These are phyloP conservation scores for Hypsibius dujardini DNA, from an alignment of 1,140 invertebrate species.

Conservation along the genomic window DNA sequence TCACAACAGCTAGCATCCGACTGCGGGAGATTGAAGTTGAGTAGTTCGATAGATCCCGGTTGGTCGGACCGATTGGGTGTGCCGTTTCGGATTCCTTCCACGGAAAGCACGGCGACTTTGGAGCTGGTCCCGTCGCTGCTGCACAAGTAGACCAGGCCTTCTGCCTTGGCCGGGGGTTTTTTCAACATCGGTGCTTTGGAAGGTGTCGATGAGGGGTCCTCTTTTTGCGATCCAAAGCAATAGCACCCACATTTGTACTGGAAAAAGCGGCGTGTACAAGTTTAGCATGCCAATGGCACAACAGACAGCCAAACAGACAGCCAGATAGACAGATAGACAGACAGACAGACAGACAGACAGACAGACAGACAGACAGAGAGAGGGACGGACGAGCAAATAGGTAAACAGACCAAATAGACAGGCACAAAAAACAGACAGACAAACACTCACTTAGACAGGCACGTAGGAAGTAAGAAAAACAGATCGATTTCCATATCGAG, in stretches of 20 bases:
- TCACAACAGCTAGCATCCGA: background rate
- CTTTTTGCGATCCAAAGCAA: slow-evolving; percentile 35
- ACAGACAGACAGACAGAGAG: no score
- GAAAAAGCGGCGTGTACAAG: slow-evolving; percentile 10
- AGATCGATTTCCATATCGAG: no score
- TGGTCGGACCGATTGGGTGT: background rate
- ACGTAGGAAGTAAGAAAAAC: no score
- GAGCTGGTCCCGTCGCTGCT: slow-evolving; percentile 56
- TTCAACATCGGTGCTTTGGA: background rate
- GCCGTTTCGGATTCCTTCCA: slow-evolving; percentile 27
- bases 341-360: no score
- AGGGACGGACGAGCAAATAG: no score
- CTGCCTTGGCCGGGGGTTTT: background rate
- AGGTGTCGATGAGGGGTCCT: background rate
- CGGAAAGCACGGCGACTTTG: slow-evolving; percentile 57
- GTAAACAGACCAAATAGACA: no score
- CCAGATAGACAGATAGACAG: no score
- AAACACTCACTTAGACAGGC: no score
- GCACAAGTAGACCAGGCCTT: slow-evolving; percentile 38
- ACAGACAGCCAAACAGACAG: no score
- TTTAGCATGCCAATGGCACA: background rate
- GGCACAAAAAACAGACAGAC: no score
- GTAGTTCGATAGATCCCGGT: background rate
- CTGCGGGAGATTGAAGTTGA: background rate
- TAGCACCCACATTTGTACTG: slow-evolving; percentile 75